Evolutionary conservation across 2,797 vertebrate genomes (phyloP), one percentile per base, ranked within the genome.

Genomic region (Hozukius guyotensis): DNA sequence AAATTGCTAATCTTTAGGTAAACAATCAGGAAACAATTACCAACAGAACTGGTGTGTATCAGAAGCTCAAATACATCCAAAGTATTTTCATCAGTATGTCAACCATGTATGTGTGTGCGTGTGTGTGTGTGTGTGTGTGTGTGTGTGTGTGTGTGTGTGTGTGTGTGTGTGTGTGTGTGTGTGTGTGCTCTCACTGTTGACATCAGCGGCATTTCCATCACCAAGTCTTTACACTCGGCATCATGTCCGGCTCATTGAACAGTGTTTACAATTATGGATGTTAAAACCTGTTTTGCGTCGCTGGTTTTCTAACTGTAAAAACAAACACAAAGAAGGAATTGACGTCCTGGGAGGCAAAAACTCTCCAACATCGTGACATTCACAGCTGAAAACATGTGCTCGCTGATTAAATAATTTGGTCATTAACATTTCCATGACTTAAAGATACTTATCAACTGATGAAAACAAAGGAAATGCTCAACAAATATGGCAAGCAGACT

Each of bases 401-500:
- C 25, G 2, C 2, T 42, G 9, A 75, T 72, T 59, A 22, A 75
- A 60, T 65, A 2, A 61, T 72, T 76, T 72, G 5, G 13, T 42
- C 8, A 69, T 79, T 34, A 49, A 70, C 16, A 75, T 77, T 89
- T 82, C 69, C 53, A 71, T 72, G 59, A 80, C 69, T 61, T 52
- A 36, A 4, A 42, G 66, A 83, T 84, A 4, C 3, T 49, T 27
- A 78, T 67, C 68, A 42, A 63, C 60, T 22, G 13, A 5, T 34
- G 36, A 60, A 73, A 36, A 62, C 62, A 55, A 8, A 65, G 34
- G 27, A 53, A 62, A 13, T 4, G 11, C 29, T 27, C 0, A 3
- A 66, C 24, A 69, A 72, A 69, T 56, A 31, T 34, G 14, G 14
- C 3, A 8, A 27, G 6, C 38, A 49, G 24, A 29, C 2, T 1